Base-by-base conservation (phyloP, 1,140 invertebrate species). In the Galleria mellonella region DNA sequence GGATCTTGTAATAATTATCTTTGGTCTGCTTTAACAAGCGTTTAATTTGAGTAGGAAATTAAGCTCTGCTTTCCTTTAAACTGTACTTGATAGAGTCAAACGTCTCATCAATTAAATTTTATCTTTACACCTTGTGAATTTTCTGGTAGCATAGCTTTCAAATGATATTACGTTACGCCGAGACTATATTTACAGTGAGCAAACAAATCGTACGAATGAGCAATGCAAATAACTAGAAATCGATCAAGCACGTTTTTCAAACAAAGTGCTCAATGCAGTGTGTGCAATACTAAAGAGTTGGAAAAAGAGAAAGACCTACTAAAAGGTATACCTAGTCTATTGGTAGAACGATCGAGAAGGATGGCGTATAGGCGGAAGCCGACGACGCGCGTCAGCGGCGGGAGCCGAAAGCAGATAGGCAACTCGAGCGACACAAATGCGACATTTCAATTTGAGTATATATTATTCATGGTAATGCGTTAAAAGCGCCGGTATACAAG, bases 391-490 rank as follows among this genome's bases (percentile, higher is more conserved):
- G 17, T 23, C 17, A 23, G 17, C 17, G 6, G 17, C 17, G 62
- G 50, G 47, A 50, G 40, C 17, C 42, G 55, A 42, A 36, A 44
- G 54, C 55, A 77, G 76, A 77, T 70, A 72, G 74, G 68, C 68
- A 62, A 65, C 60, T 55, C 45, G 66, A 75, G 68, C 68, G 72
- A 77, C 72, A 53, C 62, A 75, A 79, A 77, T 79, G 72, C 81
- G 81, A 85, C 76, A 85, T 85, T 84, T 85, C 81, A 85, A 85
- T 85, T 83, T 83, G 62, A 69, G 64, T 64, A 77, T 85, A 83
- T 83, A 79, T 83, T 85, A 85, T 83, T 85, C 82, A 85, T 77
- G 78, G 76, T 85, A 85, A 85, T 83, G 75, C 76, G 76, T 82
- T 85, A 83, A 85, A 83, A 85, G 78, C 81, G 67, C 51, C 62